These are phyloP conservation scores for Nebria brevicollis DNA, from an alignment of 2,888 invertebrate species.

Conservation along the genomic window DNA sequence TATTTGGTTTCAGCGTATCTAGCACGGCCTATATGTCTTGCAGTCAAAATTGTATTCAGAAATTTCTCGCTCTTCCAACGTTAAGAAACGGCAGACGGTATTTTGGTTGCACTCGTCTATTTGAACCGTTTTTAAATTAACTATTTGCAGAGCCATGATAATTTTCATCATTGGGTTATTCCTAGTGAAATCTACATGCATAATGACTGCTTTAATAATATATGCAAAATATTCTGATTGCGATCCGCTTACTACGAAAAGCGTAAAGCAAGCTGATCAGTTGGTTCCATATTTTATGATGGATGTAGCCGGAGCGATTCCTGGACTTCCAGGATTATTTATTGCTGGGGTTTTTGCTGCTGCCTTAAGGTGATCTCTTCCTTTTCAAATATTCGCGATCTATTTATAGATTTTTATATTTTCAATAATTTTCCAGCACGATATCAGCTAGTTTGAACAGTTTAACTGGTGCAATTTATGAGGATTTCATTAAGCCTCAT, in stretches of 20 bases:
- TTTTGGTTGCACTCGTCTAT: background rate
- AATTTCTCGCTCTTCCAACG: constrained; percentile 66
- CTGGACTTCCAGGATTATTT: constrained; percentile 79
- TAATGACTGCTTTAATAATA: constrained; percentile 69
- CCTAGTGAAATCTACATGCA: constrained; percentile 66
- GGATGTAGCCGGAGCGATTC: constrained; percentile 70
- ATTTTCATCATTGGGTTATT: constrained; percentile 63
- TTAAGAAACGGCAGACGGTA: constrained; percentile 9
- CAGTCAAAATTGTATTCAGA: constrained; percentile 62
- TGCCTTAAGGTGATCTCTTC: constrained; percentile 66
- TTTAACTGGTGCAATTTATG: background rate
- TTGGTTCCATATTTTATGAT: constrained; percentile 75
- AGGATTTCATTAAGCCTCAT: constrained; percentile 4
- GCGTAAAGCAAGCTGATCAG: constrained; percentile 67
- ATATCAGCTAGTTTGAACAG: constrained; percentile 9
- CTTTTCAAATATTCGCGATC: background rate
- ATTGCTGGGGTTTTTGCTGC: constrained; percentile 78
- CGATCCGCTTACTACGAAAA: constrained; percentile 70
- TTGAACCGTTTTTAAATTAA: too few species aligned
- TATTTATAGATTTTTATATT: background rate
- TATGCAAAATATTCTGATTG: constrained; percentile 73
- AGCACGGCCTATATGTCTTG: background rate
- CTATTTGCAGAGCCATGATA: constrained; percentile 31
- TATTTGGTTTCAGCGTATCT: constrained; percentile 66
- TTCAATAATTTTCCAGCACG: background rate